A percentile compares a stretch with the other conserved stretches of the same genome.
Evolutionary conservation across 2,113 vertebrate genomes (phyloP).

Genomic region (Crotalus helleri): DNA sequence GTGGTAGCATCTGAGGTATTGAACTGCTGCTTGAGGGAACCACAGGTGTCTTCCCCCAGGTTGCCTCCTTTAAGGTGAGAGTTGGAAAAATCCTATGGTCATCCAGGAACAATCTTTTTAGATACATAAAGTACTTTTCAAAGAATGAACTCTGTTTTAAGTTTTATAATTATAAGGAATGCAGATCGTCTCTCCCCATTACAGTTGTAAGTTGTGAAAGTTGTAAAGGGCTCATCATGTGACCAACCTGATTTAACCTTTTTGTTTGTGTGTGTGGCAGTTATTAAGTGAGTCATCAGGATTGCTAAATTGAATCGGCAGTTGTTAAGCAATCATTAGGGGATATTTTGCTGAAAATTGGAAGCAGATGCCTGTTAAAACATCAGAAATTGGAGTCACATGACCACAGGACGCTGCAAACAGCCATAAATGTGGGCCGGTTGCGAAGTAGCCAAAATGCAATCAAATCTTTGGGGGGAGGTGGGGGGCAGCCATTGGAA

Average conservation of each 20-base stretch:
- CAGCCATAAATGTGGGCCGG: background rate
- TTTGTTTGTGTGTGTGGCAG: background rate
- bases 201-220: background rate
- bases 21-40: background rate
- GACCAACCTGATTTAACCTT: background rate
- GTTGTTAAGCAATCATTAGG: background rate
- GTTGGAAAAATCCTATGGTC: background rate
- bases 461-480: background rate
- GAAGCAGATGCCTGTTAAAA: background rate
- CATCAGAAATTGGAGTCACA: background rate
- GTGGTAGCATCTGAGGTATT: background rate
- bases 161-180: background rate
- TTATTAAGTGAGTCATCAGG: background rate
- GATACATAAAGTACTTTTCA: background rate
- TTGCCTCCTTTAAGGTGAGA: background rate
- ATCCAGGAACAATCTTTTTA: background rate
- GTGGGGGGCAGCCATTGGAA: background rate
- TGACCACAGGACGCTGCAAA: background rate
- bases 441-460: background rate
- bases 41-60: background rate
- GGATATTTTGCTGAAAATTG: background rate
- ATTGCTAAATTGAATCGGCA: background rate
- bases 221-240: background rate
- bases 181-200: background rate
- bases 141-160: background rate